Evolutionary conservation across 2,888 invertebrate genomes (phyloP).

Genomic region (Tipula vernalis): DNA sequence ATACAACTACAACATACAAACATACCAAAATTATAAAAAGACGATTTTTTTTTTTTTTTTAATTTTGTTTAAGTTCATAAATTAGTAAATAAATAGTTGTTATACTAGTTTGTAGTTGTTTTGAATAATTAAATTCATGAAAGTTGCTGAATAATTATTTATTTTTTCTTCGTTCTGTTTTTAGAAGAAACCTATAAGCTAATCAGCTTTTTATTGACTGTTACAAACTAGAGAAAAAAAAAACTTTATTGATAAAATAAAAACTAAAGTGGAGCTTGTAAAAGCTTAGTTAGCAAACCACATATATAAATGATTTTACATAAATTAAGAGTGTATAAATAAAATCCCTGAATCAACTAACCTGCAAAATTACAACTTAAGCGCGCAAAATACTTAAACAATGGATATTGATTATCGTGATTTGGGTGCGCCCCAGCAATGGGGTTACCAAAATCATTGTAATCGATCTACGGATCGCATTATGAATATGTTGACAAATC

Average conservation of each 20-base stretch:
- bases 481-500: conserved; percentile 8
- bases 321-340: neutral
- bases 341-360: neutral
- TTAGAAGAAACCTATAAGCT: neutral
- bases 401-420: conserved; percentile 8
- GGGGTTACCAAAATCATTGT: neutral
- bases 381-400: neutral
- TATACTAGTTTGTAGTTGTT: neutral
- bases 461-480: conserved; percentile 5
- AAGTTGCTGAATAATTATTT: neutral
- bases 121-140: neutral
- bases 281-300: neutral
- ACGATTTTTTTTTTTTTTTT: neutral
- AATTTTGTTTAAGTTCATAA: neutral
- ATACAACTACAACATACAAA: neutral
- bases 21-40: neutral
- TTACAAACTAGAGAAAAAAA: neutral
- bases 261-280: neutral
- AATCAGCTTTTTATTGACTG: neutral
- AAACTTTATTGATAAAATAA: neutral
- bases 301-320: neutral
- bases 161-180: neutral
- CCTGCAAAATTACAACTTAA: neutral
- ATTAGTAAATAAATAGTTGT: neutral
- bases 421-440: neutral